Conservation (phyloP, 1,140 invertebrate genomes). For the Achroia grisella region DNA sequence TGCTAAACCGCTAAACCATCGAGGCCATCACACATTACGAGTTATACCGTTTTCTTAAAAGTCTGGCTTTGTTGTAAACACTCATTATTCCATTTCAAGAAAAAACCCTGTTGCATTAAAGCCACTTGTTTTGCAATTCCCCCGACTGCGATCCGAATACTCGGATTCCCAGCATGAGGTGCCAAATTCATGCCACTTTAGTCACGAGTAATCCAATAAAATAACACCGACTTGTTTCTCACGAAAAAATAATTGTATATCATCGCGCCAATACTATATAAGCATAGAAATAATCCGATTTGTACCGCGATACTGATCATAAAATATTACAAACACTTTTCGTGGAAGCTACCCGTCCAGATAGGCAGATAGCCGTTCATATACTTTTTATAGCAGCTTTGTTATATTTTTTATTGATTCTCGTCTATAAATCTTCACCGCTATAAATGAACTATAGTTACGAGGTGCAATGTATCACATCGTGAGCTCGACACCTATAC, state of each 20-base stretch:
- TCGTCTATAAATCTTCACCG: slow-evolving; percentile 25
- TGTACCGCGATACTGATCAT: slow-evolving; percentile 24
- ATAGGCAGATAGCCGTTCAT: background rate
- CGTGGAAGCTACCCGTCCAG: background rate
- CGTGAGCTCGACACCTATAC: slow-evolving; percentile 23
- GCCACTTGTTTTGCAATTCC: slow-evolving; percentile 23
- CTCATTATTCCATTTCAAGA: too few relatives aligned
- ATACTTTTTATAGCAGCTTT: slow-evolving; percentile 24
- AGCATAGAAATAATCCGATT: slow-evolving; percentile 20
- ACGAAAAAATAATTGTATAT: background rate
- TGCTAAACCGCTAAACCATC: too few relatives aligned
- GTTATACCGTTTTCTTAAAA: too few relatives aligned
- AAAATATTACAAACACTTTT: slow-evolving; percentile 15
- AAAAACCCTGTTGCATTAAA: slow-evolving; percentile 12
- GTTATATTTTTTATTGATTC: slow-evolving; percentile 35
- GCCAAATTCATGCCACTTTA: slow-evolving; percentile 31
- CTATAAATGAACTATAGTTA: slow-evolving; percentile 26
- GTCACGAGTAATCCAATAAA: slow-evolving; percentile 19
- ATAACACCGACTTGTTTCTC: slow-evolving; percentile 7
- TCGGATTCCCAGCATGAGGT: slow-evolving; percentile 24
- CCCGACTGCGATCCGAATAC: slow-evolving; percentile 15
- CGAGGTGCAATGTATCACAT: slow-evolving; percentile 27
- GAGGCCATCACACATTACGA: too few relatives aligned
- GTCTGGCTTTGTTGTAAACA: too few relatives aligned
- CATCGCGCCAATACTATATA: too few relatives aligned